phyloP scores from a whole-genome alignment of 2,888 invertebrate genomes.

The Synergus japonicus region DNA sequence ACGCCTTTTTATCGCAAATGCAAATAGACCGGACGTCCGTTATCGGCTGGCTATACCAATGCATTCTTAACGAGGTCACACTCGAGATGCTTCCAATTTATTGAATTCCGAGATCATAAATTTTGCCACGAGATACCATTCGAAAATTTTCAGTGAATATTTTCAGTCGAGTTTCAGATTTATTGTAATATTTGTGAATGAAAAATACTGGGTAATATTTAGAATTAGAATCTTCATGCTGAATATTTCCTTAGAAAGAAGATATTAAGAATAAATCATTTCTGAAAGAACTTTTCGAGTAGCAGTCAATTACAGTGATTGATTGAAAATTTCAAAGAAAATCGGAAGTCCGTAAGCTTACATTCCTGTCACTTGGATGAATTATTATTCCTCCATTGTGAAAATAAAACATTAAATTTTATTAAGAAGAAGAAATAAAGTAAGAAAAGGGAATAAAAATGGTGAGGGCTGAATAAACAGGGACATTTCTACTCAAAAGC shows the following conservation, averaged over 20 bases:
- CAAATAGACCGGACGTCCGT: slow-evolving; percentile 34
- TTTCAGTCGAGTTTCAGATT: not conserved
- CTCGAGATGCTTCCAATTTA: slow-evolving; percentile 12
- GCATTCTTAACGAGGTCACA: slow-evolving; percentile 17
- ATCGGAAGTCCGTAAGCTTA: not conserved
- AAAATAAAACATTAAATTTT: not conserved
- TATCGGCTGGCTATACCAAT: slow-evolving; percentile 12
- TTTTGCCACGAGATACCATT: not conserved
- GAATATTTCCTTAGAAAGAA: not conserved
- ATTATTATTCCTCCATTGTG: not conserved
- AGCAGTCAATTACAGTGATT: not conserved
- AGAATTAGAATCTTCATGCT: too few relatives aligned
- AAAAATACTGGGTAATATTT: not conserved
- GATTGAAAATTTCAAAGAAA: not conserved
- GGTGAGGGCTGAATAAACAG: not conserved
- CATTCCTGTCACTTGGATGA: not conserved
- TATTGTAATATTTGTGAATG: not conserved
- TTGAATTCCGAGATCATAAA: slow-evolving; percentile 5
- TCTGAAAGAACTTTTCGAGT: not conserved
- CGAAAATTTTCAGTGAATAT: not conserved
- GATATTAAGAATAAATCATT: not conserved
- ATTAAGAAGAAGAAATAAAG: not conserved
- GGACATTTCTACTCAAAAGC: not conserved
- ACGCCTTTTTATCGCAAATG: slow-evolving; percentile 41
- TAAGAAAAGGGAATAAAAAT: not conserved